Base-by-base conservation (phyloP, 2,797 vertebrate species). In the Coccyzus lansbergi region DNA sequence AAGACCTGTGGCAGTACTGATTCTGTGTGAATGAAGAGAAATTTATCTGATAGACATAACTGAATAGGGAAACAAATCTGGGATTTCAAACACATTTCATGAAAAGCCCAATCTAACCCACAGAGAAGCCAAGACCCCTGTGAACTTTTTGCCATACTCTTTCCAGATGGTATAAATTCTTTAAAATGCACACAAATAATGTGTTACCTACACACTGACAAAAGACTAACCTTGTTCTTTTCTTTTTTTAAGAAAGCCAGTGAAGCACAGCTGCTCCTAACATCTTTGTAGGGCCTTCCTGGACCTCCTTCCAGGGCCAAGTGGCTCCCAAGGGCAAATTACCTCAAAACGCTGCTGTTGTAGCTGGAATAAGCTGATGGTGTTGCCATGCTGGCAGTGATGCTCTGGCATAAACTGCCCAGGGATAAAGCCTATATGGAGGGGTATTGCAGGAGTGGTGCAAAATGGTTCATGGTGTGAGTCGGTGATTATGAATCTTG, bases 281-380 rank as follows among this genome's bases (percentile, higher is more conserved):
- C 67, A 10, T 29, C 31, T 89, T 89, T 56, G 46, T 36, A 34
- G 20, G 10, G 15, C 21, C 22, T 68, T 68, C 55, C 56, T 74
- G 33, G 33, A 56, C 22, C 20, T 77, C 9, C 3, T 51, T 15
- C 16, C 26, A 56, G 26, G 46, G 55, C 29, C 29, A 55, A 49
- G 13, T 34, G 28, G 56, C 20, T 78, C n/a, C 26, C 20, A 46
- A 60, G 24, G 26, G 4, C 40, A 56, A 31, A 22, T 38, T 29
- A 38, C 3, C 10, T 20, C 21, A 10, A 49, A 5, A 13, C 4
- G 10, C 15, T 62, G 3, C 33, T 86, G 10, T 42, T 0, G 2
- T 12, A 28, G 31, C 24, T 7, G 4, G 31, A 79, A 13, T 1
- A 0, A 68, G 25, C 31, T 8, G 2, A 21, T n/a, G 36, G 24